Conservation (phyloP, 2,113 vertebrate genomes). For the Chinchilla lanigera region DNA sequence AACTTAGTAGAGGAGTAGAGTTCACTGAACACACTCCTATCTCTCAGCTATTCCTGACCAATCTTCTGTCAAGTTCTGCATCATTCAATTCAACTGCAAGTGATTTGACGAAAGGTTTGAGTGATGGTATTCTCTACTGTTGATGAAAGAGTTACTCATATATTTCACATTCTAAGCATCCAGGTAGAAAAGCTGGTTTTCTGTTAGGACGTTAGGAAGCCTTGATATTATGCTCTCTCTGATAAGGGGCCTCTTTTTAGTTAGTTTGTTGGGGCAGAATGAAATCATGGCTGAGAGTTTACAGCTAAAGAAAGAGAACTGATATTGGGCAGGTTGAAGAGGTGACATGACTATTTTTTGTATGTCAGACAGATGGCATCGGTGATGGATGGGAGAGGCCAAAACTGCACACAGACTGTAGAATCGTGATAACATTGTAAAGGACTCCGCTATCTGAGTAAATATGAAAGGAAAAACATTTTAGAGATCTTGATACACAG, state of each 20-base stretch:
- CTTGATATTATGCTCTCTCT: not conserved
- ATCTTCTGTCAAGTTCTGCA: not conserved
- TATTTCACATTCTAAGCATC: conserved; percentile 11
- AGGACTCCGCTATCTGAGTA: not conserved
- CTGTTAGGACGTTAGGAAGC: not conserved
- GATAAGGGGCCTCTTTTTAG: not conserved
- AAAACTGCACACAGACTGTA: not conserved
- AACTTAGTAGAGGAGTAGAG: not conserved
- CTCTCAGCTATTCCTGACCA: not conserved
- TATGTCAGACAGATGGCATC: not conserved
- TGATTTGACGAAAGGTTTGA: not conserved
- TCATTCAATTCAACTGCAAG: conserved; percentile 40
- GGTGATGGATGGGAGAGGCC: not conserved
- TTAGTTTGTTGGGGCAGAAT: not conserved
- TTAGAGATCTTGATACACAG: not conserved
- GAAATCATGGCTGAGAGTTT: not conserved
- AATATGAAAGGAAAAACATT: not conserved
- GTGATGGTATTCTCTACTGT: not conserved
- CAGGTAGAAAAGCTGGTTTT: not conserved
- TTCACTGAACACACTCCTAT: not conserved
- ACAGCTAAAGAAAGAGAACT: not conserved
- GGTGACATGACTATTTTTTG: not conserved
- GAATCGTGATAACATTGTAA: not conserved
- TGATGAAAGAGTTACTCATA: not conserved
- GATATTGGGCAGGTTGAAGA: not conserved